Evolutionary conservation across 2,888 invertebrate species (phyloP), one percentile per base, ranked within the genome.

Genomic region (Erebia aethiops): DNA sequence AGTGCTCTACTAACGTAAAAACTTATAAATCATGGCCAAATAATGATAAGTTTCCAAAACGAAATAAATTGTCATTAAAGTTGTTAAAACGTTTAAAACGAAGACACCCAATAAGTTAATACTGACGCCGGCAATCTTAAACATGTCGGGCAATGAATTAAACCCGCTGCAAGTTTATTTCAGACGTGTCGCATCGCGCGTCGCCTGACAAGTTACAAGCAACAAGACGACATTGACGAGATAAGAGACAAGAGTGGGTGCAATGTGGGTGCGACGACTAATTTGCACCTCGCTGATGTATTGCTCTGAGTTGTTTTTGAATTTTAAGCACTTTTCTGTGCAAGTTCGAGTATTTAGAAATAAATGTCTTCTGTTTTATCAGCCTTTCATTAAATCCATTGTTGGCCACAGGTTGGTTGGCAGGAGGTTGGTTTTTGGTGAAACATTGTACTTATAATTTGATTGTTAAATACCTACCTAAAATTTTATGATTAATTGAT

Each of bases 221-320:
- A 58, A 61, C 13, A 64, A 61, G 60, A 73, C 62, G 63, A 67
- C 46, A 49, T 43, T 4, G 60, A 54, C 10, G 11, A 54, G 54
- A 54, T 18, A 18, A 54, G 54, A 54, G 18, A 4, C 14, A 14
- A n/a, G 46, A 0, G 46, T 46, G 13, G 46, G 51, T 14, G 62
- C 69, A 52, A 18, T n/a, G 71, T 75, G 73, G 76, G 76, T 60
- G 73, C 71, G 76, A 57, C 72, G 63, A 74, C 72, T 69, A 76
- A 77, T 77, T 77, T 76, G 74, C 76, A 67, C 70, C 66, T 65
- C 69, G 49, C 49, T 69, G 56, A 71, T 69, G 56, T 65, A 69
- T 67, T 14, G 67, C 41, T 26, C 41, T 16, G 3, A 26, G 13
- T 67, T 67, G 56, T 70, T 71, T 71, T 71, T 35, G 7, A 35